phyloP scores from a whole-genome alignment of 2,888 invertebrate genomes.

The Ellobium chinense region DNA sequence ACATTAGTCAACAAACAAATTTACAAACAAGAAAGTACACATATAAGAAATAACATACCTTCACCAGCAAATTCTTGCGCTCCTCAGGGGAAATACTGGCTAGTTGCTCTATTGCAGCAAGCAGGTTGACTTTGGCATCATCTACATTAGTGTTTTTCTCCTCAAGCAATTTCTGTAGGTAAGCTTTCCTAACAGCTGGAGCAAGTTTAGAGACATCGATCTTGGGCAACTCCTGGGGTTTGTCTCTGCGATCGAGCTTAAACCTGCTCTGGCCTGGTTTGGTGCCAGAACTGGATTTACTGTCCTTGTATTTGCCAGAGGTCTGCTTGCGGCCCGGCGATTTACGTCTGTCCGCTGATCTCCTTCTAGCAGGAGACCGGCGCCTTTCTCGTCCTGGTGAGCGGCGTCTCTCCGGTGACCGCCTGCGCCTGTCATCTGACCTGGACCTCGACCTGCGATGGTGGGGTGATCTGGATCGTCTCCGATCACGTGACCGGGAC shows the following conservation, averaged over 20 bases:
- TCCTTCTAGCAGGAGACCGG: neutral
- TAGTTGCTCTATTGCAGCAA: constrained; percentile 12
- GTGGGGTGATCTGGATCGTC: neutral
- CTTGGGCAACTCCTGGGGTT: neutral
- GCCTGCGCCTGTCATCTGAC: neutral
- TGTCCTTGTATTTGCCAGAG: neutral
- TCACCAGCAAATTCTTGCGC: neutral
- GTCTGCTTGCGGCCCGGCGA: neutral
- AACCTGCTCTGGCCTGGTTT: neutral
- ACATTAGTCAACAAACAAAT: neutral
- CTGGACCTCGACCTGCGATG: neutral
- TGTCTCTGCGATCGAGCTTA: neutral
- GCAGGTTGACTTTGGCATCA: neutral
- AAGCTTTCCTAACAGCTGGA: constrained; percentile 4
- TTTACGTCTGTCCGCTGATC: neutral
- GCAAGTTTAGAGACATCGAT: constrained; percentile 30
- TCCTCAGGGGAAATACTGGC: neutral
- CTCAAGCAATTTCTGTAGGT: constrained; percentile 27
- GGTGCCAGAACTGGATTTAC: neutral
- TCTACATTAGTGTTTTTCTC: neutral
- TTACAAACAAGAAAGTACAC: neutral
- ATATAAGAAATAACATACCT: constrained; percentile 21
- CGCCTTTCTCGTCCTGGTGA: neutral
- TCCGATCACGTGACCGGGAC: neutral
- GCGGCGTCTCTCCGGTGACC: neutral